phyloP scores from a whole-genome alignment of 2,888 invertebrate species.

The Dorcus hopei region DNA sequence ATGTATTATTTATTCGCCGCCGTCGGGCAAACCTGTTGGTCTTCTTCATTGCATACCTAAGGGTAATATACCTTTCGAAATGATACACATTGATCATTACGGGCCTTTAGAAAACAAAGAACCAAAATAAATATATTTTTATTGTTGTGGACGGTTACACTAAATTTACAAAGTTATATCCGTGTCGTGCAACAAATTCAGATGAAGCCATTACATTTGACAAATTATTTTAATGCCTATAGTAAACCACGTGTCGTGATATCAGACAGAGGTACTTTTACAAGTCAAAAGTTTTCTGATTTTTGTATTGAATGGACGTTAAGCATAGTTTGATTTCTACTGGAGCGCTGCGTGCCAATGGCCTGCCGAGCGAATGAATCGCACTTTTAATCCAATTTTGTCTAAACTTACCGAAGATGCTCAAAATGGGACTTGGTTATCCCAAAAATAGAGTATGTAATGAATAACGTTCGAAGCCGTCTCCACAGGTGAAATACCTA shows the following conservation, averaged over 20 bases:
- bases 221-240: slow-evolving; percentile 25
- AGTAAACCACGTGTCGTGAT: slow-evolving; percentile 26
- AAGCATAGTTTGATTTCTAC: slow-evolving; percentile 30
- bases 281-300: slow-evolving; percentile 26
- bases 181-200: slow-evolving; percentile 20
- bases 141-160: slow-evolving; percentile 32
- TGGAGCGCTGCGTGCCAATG: slow-evolving; percentile 33
- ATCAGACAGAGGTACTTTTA: slow-evolving; percentile 33
- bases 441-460: slow-evolving; percentile 15
- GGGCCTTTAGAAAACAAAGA: slow-evolving; percentile 29
- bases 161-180: slow-evolving; percentile 30
- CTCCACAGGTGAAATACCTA: slow-evolving; percentile 28
- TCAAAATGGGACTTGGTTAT: slow-evolving; percentile 25
- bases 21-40: slow-evolving; percentile 31
- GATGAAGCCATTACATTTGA: slow-evolving; percentile 22
- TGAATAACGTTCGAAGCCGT: slow-evolving; percentile 22
- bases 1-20: slow-evolving; percentile 28
- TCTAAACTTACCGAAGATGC: slow-evolving; percentile 21
- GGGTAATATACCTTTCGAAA: slow-evolving; percentile 28
- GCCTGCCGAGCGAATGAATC: slow-evolving; percentile 31
- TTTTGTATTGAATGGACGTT: slow-evolving; percentile 23
- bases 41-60: slow-evolving; percentile 31
- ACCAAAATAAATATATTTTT: slow-evolving; percentile 27
- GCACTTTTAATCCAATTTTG: slow-evolving; percentile 26
- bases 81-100: slow-evolving; percentile 33